Percentiles rank a stretch among this genome's conserved stretches.
phyloP scores from a whole-genome alignment of 30 jellyfish, hydroid and myxozoan species.

The Pelagia noctiluca region DNA sequence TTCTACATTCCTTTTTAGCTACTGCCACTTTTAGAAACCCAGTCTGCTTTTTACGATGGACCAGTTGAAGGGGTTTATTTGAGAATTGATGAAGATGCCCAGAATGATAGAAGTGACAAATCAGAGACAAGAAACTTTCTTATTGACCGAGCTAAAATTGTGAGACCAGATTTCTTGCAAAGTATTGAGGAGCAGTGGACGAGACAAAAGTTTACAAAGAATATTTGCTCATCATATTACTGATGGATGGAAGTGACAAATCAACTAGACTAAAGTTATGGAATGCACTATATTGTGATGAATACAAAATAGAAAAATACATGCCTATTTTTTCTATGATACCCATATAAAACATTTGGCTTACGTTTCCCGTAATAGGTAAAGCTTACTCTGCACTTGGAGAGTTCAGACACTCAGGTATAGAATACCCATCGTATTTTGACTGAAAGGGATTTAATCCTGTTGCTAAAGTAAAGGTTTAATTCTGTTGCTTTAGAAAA shows the following conservation, averaged over 20 bases:
- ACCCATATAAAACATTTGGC: too few relatives aligned
- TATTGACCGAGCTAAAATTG: slow-evolving; percentile 75
- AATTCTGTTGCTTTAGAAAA: too few relatives aligned
- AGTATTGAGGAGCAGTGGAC: slow-evolving; percentile 93
- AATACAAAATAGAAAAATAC: too few relatives aligned
- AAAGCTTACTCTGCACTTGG: too few relatives aligned
- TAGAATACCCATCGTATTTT: too few relatives aligned
- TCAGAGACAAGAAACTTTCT: background rate
- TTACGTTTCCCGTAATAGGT: too few relatives aligned
- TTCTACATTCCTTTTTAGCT: slow-evolving; percentile 42
- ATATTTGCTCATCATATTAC: slow-evolving; percentile 53
- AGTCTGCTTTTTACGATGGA: slow-evolving; percentile 85
- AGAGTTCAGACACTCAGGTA: too few relatives aligned
- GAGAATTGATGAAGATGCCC: slow-evolving; percentile 56
- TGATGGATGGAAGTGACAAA: background rate
- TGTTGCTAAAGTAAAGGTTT: too few relatives aligned
- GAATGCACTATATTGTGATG: too few relatives aligned
- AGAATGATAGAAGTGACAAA: background rate
- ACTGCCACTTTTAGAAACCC: slow-evolving; percentile 69
- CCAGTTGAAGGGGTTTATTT: slow-evolving; percentile 87
- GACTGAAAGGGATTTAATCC: too few relatives aligned
- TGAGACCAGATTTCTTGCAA: slow-evolving; percentile 89
- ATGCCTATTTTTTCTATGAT: too few relatives aligned
- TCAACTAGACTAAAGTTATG: background rate
- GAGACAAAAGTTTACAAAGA: slow-evolving; percentile 80